These are phyloP conservation scores for Drosophila jambulina DNA, from an alignment of 1,140 invertebrate genomes.

Conservation along the genomic window DNA sequence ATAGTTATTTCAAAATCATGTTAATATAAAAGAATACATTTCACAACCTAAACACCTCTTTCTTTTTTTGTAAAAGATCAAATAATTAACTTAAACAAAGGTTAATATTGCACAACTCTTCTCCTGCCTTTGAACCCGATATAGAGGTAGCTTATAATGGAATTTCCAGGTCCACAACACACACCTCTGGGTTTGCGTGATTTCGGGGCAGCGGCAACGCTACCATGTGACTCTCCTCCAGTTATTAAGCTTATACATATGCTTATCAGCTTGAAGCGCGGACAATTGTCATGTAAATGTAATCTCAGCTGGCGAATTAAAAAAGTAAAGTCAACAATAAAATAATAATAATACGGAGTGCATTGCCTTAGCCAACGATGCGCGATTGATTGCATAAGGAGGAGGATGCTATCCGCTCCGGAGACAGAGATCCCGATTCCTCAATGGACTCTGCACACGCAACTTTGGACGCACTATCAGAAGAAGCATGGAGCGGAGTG, in stretches of 20 bases:
- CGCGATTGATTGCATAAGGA: slow-evolving; percentile 45
- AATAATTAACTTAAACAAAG: background rate
- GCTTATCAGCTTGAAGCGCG: slow-evolving; percentile 59
- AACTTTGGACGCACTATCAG: slow-evolving; percentile 2
- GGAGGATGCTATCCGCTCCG: slow-evolving; percentile 16
- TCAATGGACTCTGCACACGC: slow-evolving; percentile 60
- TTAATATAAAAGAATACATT: background rate
- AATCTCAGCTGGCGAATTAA: slow-evolving; percentile 37
- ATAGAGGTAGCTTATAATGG: slow-evolving; percentile 14
- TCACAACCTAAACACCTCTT: background rate
- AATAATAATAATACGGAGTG: slow-evolving; percentile 59
- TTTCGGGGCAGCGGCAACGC: background rate
- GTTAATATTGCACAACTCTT: background rate
- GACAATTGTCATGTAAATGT: slow-evolving; percentile 61
- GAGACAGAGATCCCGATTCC: slow-evolving; percentile 44
- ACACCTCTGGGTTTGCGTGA: slow-evolving; percentile 40
- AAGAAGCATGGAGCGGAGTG: slow-evolving; percentile 15
- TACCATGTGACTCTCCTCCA: slow-evolving; percentile 37
- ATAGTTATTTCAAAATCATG: no score
- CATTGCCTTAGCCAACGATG: slow-evolving; percentile 59
- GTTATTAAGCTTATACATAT: slow-evolving; percentile 39
- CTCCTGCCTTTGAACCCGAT: background rate
- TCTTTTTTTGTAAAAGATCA: background rate
- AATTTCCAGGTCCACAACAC: slow-evolving; percentile 2
- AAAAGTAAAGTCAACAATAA: slow-evolving; percentile 38